Percentiles rank a stretch among this genome's conserved stretches.
These are phyloP conservation scores for Tokudaia muenninki DNA, from an alignment of 2,797 vertebrate genomes.

Conservation along the genomic window DNA sequence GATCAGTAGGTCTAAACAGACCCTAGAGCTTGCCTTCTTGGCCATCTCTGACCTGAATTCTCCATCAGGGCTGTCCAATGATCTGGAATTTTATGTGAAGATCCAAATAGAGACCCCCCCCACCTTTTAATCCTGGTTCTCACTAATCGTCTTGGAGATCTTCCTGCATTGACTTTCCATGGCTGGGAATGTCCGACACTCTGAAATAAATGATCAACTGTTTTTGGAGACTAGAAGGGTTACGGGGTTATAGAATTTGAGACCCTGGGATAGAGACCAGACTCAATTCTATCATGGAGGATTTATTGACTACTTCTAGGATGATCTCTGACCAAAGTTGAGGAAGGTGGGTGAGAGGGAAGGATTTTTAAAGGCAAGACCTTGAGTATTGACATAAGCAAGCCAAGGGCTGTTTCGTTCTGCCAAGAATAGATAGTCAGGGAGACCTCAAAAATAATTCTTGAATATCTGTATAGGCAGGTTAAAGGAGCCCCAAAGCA, in stretches of 20 bases:
- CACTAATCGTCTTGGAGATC: background rate
- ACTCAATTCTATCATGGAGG: background rate
- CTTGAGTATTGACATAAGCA: background rate
- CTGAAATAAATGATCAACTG: background rate
- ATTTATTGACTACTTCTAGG: background rate
- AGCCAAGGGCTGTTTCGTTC: background rate
- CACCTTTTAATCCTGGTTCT: background rate
- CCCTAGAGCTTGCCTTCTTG: background rate
- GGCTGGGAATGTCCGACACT: background rate
- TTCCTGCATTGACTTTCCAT: background rate
- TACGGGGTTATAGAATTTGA: background rate
- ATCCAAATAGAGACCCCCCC: background rate
- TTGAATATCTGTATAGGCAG: background rate
- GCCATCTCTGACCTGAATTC: background rate
- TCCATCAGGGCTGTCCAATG: background rate
- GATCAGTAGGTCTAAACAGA: fast-evolving
- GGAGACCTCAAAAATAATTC: background rate
- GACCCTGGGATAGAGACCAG: background rate
- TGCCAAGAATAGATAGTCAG: background rate
- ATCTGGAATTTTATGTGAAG: background rate
- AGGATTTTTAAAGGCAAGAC: background rate
- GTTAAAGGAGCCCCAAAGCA: background rate
- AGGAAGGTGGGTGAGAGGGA: background rate
- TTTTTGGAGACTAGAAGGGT: background rate
- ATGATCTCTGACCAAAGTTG: background rate